Evolutionary conservation across 2,888 invertebrate species (phyloP).

Genomic region (Lasioglossum pauxillum): DNA sequence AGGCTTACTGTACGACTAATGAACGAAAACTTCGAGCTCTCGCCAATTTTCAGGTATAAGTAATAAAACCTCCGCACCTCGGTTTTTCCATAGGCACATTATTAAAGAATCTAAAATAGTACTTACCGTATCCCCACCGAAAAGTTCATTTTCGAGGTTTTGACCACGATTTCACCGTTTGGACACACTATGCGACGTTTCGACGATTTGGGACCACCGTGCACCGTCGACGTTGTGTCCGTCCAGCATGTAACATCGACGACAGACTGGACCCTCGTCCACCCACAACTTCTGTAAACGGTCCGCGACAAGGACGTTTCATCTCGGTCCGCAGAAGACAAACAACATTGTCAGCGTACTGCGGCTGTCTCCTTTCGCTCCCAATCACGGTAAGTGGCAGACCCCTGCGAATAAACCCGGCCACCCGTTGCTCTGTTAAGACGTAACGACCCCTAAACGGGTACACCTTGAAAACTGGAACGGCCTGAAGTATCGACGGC

Average conservation of each 20-base stretch:
- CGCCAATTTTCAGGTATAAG: too few species aligned
- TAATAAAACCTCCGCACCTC: too few species aligned
- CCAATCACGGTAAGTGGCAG: conserved; percentile 50
- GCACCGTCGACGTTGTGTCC: neutral
- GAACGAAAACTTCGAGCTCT: too few species aligned
- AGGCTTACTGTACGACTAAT: too few species aligned
- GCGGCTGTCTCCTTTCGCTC: neutral
- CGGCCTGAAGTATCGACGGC: conserved; percentile 23
- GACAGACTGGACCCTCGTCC: neutral
- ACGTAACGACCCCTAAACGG: conserved; percentile 36
- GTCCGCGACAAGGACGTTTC: neutral
- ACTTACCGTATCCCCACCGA: too few species aligned
- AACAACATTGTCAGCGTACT: conserved; percentile 27
- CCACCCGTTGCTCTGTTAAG: conserved; percentile 39
- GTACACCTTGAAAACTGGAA: conserved; percentile 29
- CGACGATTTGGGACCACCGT: neutral
- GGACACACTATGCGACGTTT: too few species aligned
- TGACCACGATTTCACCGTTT: too few species aligned
- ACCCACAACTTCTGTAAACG: neutral
- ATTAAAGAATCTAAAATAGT: too few species aligned
- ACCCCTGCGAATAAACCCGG: neutral
- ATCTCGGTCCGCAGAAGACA: conserved; percentile 9
- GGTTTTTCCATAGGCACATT: too few species aligned
- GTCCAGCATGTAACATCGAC: neutral
- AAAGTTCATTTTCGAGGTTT: too few species aligned